phyloP scores from a whole-genome alignment of 2,113 vertebrate species.

The Brachyistius frenatus region DNA sequence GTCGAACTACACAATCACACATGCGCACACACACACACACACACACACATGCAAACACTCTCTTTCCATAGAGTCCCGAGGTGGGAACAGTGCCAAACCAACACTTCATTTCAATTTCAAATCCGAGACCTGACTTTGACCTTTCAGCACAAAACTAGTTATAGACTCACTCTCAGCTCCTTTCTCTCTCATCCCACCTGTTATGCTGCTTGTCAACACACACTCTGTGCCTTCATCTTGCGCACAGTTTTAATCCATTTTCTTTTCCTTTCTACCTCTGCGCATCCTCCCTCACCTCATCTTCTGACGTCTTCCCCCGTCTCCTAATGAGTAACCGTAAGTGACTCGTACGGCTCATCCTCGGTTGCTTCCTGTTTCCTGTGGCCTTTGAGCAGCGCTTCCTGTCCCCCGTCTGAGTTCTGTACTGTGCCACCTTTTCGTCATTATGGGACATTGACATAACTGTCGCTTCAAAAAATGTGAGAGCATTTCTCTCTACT shows the following conservation, averaged over 20 bases:
- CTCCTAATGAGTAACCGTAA: constrained; percentile 41
- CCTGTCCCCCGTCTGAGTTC: constrained; percentile 56
- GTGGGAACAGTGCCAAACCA: constrained; percentile 68
- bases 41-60: constrained; percentile 30
- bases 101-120: constrained; percentile 80
- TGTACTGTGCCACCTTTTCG: constrained; percentile 68
- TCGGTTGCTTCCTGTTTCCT: constrained; percentile 76
- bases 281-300: constrained; percentile 18
- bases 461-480: constrained; percentile 53
- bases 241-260: neutral
- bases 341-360: constrained; percentile 64
- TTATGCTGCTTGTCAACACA: constrained; percentile 50
- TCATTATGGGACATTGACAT: constrained; percentile 58
- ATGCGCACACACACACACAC: constrained; percentile 19
- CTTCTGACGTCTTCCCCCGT: constrained; percentile 31
- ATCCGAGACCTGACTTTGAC: constrained; percentile 79
- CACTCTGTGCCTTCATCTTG: constrained; percentile 7
- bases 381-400: constrained; percentile 64
- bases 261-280: constrained; percentile 10
- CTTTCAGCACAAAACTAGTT: constrained; percentile 71
- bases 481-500: constrained; percentile 36
- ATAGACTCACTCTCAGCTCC: constrained; percentile 40
- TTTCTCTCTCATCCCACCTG: constrained; percentile 28
- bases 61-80: constrained; percentile 44
- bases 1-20: constrained; percentile 12